Percentiles rank a stretch among this genome's conserved stretches.
Conservation (phyloP, 2,113 vertebrate genomes). For the Xyrauchen texanus region DNA sequence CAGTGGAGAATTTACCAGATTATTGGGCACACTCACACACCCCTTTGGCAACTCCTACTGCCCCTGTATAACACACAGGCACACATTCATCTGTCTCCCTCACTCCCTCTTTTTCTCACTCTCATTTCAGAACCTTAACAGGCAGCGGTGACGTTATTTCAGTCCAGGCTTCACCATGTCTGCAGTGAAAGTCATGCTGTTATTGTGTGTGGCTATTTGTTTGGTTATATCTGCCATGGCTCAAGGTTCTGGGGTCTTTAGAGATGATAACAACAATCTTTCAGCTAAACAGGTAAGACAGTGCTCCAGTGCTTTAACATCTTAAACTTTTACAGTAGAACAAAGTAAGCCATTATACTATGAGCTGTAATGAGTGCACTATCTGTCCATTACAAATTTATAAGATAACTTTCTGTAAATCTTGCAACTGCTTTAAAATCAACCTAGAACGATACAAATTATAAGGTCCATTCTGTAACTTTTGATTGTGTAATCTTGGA, state of each 20-base stretch:
- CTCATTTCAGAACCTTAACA: constrained; percentile 26
- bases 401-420: too few relatives aligned
- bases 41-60: constrained; percentile 42
- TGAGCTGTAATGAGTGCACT: too few relatives aligned
- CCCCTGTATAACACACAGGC: constrained; percentile 11
- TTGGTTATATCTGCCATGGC: constrained; percentile 41
- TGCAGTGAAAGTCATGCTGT: constrained; percentile 50
- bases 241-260: constrained; percentile 48
- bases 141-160: constrained; percentile 55
- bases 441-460: too few relatives aligned
- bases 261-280: constrained; percentile 16
- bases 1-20: not conserved
- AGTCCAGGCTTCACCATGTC: constrained; percentile 54
- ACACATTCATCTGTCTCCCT: not conserved
- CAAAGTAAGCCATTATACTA: too few relatives aligned
- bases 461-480: too few relatives aligned
- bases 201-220: constrained; percentile 55
- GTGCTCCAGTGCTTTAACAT: too few relatives aligned
- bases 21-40: constrained; percentile 26
- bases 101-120: not conserved
- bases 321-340: too few relatives aligned
- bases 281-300: constrained; percentile 57
- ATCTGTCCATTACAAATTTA: too few relatives aligned
- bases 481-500: too few relatives aligned
- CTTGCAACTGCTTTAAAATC: too few relatives aligned